phyloP scores from a whole-genome alignment of 2,113 vertebrate genomes.

The Ctenomys sociabilis region DNA sequence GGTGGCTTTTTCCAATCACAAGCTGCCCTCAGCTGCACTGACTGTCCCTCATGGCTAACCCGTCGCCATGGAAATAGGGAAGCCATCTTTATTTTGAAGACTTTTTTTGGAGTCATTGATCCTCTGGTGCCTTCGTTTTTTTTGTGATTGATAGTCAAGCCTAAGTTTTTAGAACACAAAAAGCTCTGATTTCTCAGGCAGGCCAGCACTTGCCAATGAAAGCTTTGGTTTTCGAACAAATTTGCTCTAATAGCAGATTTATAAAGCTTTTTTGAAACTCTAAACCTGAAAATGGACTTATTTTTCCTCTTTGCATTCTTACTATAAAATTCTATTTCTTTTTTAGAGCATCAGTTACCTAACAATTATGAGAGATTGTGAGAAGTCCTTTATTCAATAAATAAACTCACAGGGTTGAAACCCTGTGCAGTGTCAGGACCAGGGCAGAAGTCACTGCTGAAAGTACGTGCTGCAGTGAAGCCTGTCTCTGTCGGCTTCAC shows the following conservation, averaged over 20 bases:
- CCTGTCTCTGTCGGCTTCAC: background rate
- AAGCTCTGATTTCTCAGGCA: slow-evolving; percentile 28
- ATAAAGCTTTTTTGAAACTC: slow-evolving; percentile 61
- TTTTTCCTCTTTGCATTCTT: slow-evolving; percentile 50
- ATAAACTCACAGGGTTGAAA: background rate
- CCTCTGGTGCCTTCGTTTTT: background rate
- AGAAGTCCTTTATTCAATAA: background rate
- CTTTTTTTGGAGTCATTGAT: background rate
- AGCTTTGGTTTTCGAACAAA: slow-evolving; percentile 10
- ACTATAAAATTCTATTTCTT: slow-evolving; percentile 35
- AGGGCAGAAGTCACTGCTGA: background rate
- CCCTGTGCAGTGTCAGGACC: background rate
- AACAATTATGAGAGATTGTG: background rate
- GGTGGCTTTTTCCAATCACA: background rate
- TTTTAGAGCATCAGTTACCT: background rate
- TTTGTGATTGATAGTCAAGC: slow-evolving; percentile 3
- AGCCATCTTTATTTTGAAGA: slow-evolving; percentile 9
- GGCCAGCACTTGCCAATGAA: background rate
- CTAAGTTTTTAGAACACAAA: background rate
- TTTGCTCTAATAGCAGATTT: slow-evolving; percentile 36
- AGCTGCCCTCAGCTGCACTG: background rate
- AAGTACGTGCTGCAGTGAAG: background rate
- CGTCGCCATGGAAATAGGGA: background rate
- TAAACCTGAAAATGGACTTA: slow-evolving; percentile 5
- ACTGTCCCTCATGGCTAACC: background rate